These are phyloP conservation scores for Zhengitettix transpicula DNA, from an alignment of 2,888 invertebrate genomes.

Conservation along the genomic window DNA sequence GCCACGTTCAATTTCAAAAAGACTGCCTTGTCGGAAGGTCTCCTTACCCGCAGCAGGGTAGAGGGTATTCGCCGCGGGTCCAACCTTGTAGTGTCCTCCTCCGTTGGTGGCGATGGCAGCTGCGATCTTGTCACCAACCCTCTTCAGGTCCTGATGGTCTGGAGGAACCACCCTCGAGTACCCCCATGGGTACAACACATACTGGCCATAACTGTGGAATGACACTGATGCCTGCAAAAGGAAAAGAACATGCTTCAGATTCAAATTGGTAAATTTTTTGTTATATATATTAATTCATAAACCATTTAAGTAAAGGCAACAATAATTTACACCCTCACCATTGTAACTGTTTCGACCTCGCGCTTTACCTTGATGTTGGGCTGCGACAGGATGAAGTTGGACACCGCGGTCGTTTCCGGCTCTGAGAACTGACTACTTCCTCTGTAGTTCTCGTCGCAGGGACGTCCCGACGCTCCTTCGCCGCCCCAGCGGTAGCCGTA, in stretches of 20 bases:
- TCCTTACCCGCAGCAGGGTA: constrained; percentile 39
- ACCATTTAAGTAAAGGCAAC: no score
- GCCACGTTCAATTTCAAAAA: no score
- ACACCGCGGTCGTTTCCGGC: constrained; percentile 59
- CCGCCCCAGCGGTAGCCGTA: constrained; percentile 80
- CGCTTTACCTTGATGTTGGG: constrained; percentile 21
- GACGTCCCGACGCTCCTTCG: constrained; percentile 64
- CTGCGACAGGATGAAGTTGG: constrained; percentile 28
- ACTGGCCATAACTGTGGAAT: constrained; percentile 17
- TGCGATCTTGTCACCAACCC: constrained; percentile 20
- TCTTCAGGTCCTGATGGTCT: constrained; percentile 19
- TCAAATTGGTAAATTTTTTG: no score
- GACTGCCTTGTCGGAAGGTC: background rate
- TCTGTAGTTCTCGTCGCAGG: constrained; percentile 66
- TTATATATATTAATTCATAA: no score
- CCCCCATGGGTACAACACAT: constrained; percentile 25
- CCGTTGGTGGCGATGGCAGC: constrained; percentile 17
- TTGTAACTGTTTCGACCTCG: no score
- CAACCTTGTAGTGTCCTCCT: constrained; percentile 35
- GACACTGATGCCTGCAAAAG: constrained; percentile 8
- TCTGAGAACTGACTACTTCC: constrained; percentile 72
- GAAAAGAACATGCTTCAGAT: no score
- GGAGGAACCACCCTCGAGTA: constrained; percentile 18
- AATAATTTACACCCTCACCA: no score
- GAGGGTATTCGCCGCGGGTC: constrained; percentile 57